Evolutionary conservation across 2,888 invertebrate species (phyloP), one percentile per base, ranked within the genome.

Genomic region (Mimumesa dahlbomi): DNA sequence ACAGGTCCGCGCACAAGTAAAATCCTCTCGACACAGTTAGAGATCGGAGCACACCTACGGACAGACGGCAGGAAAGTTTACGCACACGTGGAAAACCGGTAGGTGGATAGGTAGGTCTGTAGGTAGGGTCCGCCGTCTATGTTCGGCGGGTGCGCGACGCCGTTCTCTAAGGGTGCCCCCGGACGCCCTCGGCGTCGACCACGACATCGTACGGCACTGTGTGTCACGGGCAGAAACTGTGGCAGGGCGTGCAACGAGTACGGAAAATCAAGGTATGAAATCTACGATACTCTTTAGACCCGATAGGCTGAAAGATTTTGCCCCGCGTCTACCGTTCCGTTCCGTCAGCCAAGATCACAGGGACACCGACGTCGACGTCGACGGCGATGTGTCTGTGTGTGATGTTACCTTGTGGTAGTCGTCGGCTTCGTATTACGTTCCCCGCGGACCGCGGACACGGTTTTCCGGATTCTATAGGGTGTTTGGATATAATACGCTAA

Each of bases 171-270:
- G 25, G 25, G 25, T 25, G 25, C 25, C 25, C 25, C 7, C 25
- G n/a, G n/a, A n/a, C 25, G 7, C 25, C 25, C 25, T 25, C 25
- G 25, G 7, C 25, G 61, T 64, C 62, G 59, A 59, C 42, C 66
- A 62, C 76, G 66, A 76, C 73, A 7, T 25, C n/a, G 73, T 73
- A 76, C 77, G 63, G 54, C 66, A 61, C 77, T 54, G 63, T 77
- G 72, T 77, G 77, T 77, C 77, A 66, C 69, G 56, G 62, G 45
- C 77, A 58, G 67, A 79, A 77, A 75, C 67, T 66, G 77, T 77
- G 72, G 68, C 79, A 66, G 65, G 50, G 57, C 72, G 75, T 78
- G 74, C 79, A 46, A 74, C 48, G 66, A 69, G 74, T 64, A 62
- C 61, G 38, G 53, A 66, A n/a, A n/a, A 68, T 71, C 78, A 53